Evolutionary conservation across 2,797 vertebrate species (phyloP).

Genomic region (Pangasius larnaudii): DNA sequence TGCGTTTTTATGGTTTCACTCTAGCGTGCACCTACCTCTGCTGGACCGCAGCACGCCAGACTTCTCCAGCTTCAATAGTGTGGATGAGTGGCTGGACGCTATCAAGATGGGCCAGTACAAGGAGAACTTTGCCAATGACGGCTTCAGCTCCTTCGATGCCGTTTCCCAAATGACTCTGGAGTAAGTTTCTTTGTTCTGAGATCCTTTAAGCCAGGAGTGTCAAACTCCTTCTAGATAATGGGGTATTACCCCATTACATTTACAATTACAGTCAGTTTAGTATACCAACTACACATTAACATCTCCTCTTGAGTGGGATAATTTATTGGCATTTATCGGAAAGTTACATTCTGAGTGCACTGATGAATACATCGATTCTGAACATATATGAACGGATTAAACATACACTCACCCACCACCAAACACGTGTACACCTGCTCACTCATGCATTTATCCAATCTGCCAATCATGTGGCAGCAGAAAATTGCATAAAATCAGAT

Average conservation of each 20-base stretch:
- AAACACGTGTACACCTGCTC: too few relatives aligned
- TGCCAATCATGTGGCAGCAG: too few relatives aligned
- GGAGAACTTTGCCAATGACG: conserved; percentile 88
- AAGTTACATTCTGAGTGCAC: not conserved
- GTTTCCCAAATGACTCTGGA: conserved; percentile 97
- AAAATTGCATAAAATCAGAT: too few relatives aligned
- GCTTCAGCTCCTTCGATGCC: conserved; percentile 87
- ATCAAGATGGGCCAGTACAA: conserved; percentile 99
- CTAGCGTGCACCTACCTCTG: conserved; percentile 89
- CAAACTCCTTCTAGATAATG: not conserved
- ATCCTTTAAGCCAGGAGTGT: not conserved
- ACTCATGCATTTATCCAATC: too few relatives aligned
- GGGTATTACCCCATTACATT: not conserved
- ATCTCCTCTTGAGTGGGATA: not conserved
- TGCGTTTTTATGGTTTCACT: conserved; percentile 40
- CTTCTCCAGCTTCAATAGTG: conserved; percentile 91
- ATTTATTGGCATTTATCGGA: not conserved
- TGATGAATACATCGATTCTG: not conserved
- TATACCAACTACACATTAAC: not conserved
- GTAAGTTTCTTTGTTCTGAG: conserved; percentile 72
- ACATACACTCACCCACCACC: too few relatives aligned
- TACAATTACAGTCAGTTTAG: not conserved
- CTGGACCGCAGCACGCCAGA: conserved; percentile 94
- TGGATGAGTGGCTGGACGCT: conserved; percentile 96
- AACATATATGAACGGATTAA: not conserved